phyloP scores from a whole-genome alignment of 1,140 invertebrate species.

The Chrysomallon squamiferum region DNA sequence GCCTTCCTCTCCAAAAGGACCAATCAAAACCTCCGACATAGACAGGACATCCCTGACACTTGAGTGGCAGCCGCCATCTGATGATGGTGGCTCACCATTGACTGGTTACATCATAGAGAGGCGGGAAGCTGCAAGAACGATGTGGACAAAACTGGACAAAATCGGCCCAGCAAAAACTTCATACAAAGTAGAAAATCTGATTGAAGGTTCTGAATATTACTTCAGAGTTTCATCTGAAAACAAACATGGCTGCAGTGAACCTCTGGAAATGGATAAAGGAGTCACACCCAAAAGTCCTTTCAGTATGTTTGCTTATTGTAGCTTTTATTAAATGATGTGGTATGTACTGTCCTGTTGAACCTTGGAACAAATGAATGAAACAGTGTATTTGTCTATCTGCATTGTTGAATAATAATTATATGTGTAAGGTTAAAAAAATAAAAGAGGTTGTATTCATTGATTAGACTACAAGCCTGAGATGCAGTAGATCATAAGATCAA shows the following conservation, averaged over 20 bases:
- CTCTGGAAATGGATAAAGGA: constrained; percentile 84
- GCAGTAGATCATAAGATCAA: no score
- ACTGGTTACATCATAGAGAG: constrained; percentile 95
- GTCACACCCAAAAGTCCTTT: constrained; percentile 95
- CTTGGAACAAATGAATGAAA: background rate
- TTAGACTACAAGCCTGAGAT: no score
- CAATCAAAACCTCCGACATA: constrained; percentile 84
- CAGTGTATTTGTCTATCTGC: background rate
- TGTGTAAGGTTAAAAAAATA: no score
- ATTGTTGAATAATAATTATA: no score
- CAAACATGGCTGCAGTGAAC: constrained; percentile 92
- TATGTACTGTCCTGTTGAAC: no score
- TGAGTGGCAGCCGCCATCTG: constrained; percentile 84
- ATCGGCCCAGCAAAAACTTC: constrained; percentile 21
- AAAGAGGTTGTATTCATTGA: no score
- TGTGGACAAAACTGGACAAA: constrained; percentile 35
- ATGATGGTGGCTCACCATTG: constrained; percentile 87
- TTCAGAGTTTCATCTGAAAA: constrained; percentile 96
- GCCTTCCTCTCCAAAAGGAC: constrained; percentile 43
- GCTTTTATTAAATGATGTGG: background rate
- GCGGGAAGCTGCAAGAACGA: constrained; percentile 70
- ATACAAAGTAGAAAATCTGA: constrained; percentile 30
- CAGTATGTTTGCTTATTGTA: constrained; percentile 62
- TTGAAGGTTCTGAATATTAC: constrained; percentile 70
- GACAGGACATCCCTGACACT: constrained; percentile 90